These are phyloP conservation scores for Lycaon pictus DNA, from an alignment of 2,113 vertebrate genomes.

Conservation along the genomic window DNA sequence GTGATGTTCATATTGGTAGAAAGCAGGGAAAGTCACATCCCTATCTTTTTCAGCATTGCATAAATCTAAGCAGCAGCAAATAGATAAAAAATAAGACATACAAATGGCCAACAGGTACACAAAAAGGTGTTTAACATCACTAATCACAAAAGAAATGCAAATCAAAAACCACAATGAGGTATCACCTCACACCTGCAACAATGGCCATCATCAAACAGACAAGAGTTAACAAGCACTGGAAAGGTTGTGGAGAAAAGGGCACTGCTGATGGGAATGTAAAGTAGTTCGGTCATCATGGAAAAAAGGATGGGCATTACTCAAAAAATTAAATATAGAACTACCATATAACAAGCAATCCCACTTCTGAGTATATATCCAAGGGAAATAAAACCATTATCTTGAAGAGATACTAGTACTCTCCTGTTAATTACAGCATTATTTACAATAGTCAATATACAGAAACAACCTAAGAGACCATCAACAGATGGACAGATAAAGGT, in stretches of 20 bases:
- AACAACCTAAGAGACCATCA: neutral
- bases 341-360: neutral
- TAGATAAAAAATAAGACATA: conserved; percentile 39
- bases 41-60: neutral
- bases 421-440: neutral
- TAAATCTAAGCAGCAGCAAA: neutral
- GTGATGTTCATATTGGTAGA: neutral
- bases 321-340: neutral
- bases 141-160: neutral
- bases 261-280: neutral
- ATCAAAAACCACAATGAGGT: neutral
- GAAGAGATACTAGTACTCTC: neutral
- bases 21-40: neutral
- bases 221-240: neutral
- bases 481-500: neutral
- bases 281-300: neutral
- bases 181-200: neutral
- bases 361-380: neutral
- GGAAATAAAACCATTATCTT: neutral
- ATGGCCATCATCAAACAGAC: neutral
- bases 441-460: neutral
- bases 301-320: neutral
- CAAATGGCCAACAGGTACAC: neutral
- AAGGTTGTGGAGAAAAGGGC: neutral
- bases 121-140: neutral